These are phyloP conservation scores for Hypotaenidia okinawae DNA, from an alignment of 2,797 vertebrate species.

Conservation along the genomic window DNA sequence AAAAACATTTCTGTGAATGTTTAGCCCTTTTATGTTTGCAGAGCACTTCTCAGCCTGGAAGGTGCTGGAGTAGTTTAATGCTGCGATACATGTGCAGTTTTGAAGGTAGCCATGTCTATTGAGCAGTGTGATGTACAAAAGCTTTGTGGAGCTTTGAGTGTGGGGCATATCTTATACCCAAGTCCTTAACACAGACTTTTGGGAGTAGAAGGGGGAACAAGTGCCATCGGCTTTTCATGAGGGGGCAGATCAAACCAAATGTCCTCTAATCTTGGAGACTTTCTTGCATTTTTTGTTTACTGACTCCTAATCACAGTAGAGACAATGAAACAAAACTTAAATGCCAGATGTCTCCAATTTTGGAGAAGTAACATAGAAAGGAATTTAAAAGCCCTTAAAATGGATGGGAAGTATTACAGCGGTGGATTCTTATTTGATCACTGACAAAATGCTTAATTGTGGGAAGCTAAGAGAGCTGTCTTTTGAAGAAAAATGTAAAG, in stretches of 20 bases:
- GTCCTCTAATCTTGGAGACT: not conserved
- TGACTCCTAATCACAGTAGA: not conserved
- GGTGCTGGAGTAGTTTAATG: not conserved
- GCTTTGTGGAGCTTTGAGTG: not conserved
- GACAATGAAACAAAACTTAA: not conserved
- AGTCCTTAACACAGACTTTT: not conserved
- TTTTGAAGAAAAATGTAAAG: not conserved
- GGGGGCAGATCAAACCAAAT: not conserved
- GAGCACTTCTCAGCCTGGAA: not conserved
- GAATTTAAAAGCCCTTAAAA: not conserved
- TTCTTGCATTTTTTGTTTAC: not conserved
- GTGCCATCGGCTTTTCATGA: not conserved
- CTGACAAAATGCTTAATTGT: not conserved
- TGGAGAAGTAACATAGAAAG: not conserved
- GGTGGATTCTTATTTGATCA: not conserved
- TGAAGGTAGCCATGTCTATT: not conserved
- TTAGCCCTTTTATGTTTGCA: slow-evolving; percentile 26
- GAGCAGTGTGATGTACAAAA: not conserved
- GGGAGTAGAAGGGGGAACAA: not conserved
- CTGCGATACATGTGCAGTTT: not conserved
- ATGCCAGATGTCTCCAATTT: not conserved
- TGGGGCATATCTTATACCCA: not conserved
- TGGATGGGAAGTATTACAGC: not conserved
- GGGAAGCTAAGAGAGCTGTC: not conserved
- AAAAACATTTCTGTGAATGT: slow-evolving; percentile 5